Percentiles rank a stretch among this genome's conserved stretches.
Conservation (phyloP, 37 sponge, comb jelly and placozoan genomes). For the Agelas oroides region DNA sequence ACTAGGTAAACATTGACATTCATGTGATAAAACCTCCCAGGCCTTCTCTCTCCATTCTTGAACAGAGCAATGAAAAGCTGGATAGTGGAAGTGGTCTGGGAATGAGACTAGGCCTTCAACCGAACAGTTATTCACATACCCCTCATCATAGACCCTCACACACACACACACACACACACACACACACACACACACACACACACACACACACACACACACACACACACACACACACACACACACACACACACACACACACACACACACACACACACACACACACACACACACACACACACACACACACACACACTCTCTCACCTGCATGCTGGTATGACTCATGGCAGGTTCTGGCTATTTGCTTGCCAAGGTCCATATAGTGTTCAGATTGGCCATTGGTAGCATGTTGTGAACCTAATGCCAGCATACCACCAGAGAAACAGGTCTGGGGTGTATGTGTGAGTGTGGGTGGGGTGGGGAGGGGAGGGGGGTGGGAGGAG, state of each 20-base stretch:
- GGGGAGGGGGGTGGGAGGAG: not conserved
- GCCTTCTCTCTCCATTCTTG: no score
- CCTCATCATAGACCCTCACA: not conserved
- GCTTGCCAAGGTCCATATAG: slow-evolving; percentile 73
- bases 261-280: no score
- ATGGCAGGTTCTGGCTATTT: slow-evolving; percentile 77
- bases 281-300: slow-evolving; percentile 48
- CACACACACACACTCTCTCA: slow-evolving; percentile 39
- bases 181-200: slow-evolving; percentile 56
- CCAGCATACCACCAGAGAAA: slow-evolving; percentile 91
- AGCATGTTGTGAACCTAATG: slow-evolving; percentile 66
- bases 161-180: slow-evolving; percentile 58
- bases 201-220: slow-evolving; percentile 47
- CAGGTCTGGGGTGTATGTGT: slow-evolving; percentile 60
- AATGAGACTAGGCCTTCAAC: not conserved
- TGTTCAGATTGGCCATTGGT: slow-evolving; percentile 46
- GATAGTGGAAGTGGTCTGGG: no score
- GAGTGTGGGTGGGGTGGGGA: no score
- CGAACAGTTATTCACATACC: slow-evolving; percentile 13
- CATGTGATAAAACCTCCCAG: no score
- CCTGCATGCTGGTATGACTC: slow-evolving; percentile 76
- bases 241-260: no score
- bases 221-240: no score
- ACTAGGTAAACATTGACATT: no score
- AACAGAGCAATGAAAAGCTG: no score